Evolutionary conservation across 2,888 invertebrate species (phyloP).

Genomic region (Conchocele bisecta): DNA sequence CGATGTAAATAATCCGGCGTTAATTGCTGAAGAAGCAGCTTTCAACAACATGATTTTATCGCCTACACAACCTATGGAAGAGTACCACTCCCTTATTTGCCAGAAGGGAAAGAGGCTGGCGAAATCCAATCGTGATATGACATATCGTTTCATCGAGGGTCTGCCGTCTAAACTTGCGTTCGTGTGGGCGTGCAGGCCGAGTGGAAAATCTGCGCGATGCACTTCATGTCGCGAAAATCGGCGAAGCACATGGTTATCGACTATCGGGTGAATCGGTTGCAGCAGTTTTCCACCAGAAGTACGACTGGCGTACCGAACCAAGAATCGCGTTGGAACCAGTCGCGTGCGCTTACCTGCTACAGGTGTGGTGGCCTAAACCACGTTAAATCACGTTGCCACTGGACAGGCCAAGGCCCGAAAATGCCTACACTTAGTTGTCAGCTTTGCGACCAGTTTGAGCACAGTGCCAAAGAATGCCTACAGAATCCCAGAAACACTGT

Average conservation of each 20-base stretch:
- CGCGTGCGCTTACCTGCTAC: conserved; percentile 7
- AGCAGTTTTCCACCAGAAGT: no score
- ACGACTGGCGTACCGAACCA: no score
- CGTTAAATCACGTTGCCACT: conserved; percentile 20
- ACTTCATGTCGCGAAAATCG: conserved; percentile 14
- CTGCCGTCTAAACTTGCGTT: conserved; percentile 25
- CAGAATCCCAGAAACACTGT: no score
- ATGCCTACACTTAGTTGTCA: no score
- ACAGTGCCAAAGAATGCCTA: no score
- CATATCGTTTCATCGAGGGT: conserved; percentile 13
- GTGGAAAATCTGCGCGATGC: conserved; percentile 2
- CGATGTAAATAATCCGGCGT: no score
- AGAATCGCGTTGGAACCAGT: no score
- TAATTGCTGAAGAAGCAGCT: no score
- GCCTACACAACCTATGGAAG: conserved; percentile 11
- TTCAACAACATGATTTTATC: conserved; percentile 1
- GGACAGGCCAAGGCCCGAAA: conserved; percentile 25
- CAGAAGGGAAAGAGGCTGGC: conserved; percentile 13
- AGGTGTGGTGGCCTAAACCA: conserved; percentile 20
- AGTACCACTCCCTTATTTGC: conserved; percentile 6
- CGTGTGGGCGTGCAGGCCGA: conserved; percentile 12
- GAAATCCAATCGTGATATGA: conserved; percentile 13
- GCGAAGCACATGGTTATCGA: conserved; percentile 33
- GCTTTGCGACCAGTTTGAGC: no score
- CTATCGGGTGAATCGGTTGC: not conserved